A percentile compares a stretch with the other conserved stretches of the same genome.
Evolutionary conservation across 2,113 vertebrate species (phyloP).

Genomic region (Aphyosemion australe): DNA sequence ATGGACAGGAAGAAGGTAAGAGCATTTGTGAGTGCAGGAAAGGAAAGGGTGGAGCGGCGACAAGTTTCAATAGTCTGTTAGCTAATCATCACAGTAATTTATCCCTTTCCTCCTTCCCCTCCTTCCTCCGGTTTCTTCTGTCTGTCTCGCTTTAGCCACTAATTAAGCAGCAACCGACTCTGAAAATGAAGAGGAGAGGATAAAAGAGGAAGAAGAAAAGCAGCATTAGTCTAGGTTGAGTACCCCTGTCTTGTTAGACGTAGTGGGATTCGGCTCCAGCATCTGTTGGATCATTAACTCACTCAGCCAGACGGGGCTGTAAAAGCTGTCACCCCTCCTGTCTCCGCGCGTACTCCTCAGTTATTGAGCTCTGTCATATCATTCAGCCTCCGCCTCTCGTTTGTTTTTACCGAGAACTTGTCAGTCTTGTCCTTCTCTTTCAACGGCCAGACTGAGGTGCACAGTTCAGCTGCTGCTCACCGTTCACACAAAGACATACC

Average conservation of each 20-base stretch:
- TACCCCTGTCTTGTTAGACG: conserved; percentile 61
- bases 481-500: conserved; percentile 23
- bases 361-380: conserved; percentile 30
- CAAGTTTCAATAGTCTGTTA: conserved; percentile 29
- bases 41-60: conserved; percentile 8
- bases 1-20: conserved; percentile 7
- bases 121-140: conserved; percentile 10
- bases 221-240: conserved; percentile 67
- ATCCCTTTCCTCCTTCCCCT: conserved; percentile 13
- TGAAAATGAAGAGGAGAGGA: conserved; percentile 38
- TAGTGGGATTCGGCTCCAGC: conserved; percentile 37
- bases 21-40: neutral
- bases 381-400: conserved; percentile 5
- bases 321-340: conserved; percentile 46
- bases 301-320: conserved; percentile 38
- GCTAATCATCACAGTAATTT: conserved; percentile 36
- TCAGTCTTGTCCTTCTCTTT: conserved; percentile 16
- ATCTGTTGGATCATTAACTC: conserved; percentile 71
- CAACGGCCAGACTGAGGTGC: neutral
- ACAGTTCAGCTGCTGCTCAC: conserved; percentile 30
- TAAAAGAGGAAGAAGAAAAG: conserved; percentile 56
- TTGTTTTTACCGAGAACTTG: conserved; percentile 39
- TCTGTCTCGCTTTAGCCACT: conserved; percentile 31
- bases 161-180: conserved; percentile 62
- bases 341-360: conserved; percentile 24